These are phyloP conservation scores for Eueides isabella DNA, from an alignment of 1,140 invertebrate species.

Conservation along the genomic window DNA sequence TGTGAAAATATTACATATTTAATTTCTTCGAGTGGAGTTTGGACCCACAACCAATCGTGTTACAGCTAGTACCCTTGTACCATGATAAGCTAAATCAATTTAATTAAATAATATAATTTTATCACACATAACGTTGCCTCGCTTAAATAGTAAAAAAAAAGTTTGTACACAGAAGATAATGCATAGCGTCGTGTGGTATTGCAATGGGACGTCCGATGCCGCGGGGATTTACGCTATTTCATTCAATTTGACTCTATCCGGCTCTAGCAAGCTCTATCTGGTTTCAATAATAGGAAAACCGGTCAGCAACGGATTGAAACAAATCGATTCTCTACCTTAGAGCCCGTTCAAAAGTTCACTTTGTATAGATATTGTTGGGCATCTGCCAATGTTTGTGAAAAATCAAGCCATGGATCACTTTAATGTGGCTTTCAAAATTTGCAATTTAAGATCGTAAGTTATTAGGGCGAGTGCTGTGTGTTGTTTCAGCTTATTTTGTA, in stretches of 20 bases:
- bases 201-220: conserved; percentile 24
- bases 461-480: conserved; percentile 25
- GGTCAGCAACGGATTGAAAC: conserved; percentile 41
- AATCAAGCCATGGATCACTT: conserved; percentile 40
- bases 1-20: too few species aligned
- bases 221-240: conserved; percentile 39
- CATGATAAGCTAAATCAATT: background rate
- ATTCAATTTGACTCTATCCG: conserved; percentile 41
- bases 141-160: background rate
- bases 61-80: too few species aligned
- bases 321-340: conserved; percentile 42
- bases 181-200: conserved; percentile 28
- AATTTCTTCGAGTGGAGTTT: too few species aligned
- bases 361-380: conserved; percentile 39
- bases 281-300: conserved; percentile 44
- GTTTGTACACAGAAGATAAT: background rate
- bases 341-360: conserved; percentile 29
- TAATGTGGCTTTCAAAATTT: conserved; percentile 37
- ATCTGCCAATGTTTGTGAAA: conserved; percentile 35
- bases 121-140: background rate
- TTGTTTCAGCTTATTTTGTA: background rate
- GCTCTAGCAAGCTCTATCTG: background rate
- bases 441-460: conserved; percentile 29
- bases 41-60: too few species aligned
- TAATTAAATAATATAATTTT: background rate